Percentiles rank a stretch among this genome's conserved stretches.
Evolutionary conservation across 1,140 invertebrate genomes (phyloP).

Genomic region (Lucilia cuprina): DNA sequence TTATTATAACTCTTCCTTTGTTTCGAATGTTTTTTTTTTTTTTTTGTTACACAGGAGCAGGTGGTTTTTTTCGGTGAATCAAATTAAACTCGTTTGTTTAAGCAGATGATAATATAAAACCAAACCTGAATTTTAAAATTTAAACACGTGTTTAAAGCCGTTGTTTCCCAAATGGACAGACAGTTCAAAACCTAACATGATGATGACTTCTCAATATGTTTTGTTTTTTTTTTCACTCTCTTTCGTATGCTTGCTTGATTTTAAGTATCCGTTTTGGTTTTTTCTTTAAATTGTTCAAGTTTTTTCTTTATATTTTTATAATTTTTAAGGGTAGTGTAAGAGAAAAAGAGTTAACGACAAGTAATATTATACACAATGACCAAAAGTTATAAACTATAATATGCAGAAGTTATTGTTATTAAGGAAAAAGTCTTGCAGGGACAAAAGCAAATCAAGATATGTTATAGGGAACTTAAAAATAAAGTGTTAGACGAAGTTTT

Average conservation of each 20-base stretch:
- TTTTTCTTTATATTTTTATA: too few relatives aligned
- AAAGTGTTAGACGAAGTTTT: neutral
- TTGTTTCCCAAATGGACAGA: neutral
- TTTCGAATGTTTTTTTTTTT: neutral
- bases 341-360: too few relatives aligned
- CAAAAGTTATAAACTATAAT: neutral
- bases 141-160: slow-evolving; percentile 9
- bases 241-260: neutral
- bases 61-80: slow-evolving; percentile 27
- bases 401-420: neutral
- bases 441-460: neutral
- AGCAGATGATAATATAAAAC: slow-evolving; percentile 19
- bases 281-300: neutral
- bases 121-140: slow-evolving; percentile 22
- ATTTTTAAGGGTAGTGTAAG: too few relatives aligned
- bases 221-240: neutral
- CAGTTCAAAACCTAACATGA: neutral
- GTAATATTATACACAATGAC: too few relatives aligned
- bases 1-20: slow-evolving; percentile 18
- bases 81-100: slow-evolving; percentile 30
- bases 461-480: too few relatives aligned
- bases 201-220: neutral
- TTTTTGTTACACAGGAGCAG: slow-evolving; percentile 6
- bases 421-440: neutral
- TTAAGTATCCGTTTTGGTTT: neutral